Percentiles rank a stretch among this genome's conserved stretches.
Evolutionary conservation across 1,140 invertebrate genomes (phyloP).

Genomic region (Asbolus verrucosus): DNA sequence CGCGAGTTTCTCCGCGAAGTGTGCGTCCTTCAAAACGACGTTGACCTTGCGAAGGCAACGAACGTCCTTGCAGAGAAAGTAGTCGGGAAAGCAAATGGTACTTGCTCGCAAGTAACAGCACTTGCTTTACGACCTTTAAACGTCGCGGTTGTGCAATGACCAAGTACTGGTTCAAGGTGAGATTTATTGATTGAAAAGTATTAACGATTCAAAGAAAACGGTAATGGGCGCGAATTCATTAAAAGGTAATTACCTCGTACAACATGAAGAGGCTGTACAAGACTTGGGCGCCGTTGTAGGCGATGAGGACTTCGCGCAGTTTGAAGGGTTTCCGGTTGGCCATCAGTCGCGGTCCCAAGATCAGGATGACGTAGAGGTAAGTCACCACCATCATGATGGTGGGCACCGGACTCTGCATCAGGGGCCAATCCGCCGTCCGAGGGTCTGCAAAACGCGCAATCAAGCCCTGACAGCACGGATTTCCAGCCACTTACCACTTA

Average conservation of each 20-base stretch:
- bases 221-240: not conserved
- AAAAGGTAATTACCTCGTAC: slow-evolving; percentile 73
- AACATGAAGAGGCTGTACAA: slow-evolving; percentile 88
- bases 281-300: slow-evolving; percentile 92
- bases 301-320: slow-evolving; percentile 81
- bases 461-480: not conserved
- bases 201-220: slow-evolving; percentile 1
- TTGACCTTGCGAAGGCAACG: slow-evolving; percentile 44
- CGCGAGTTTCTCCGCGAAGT: slow-evolving; percentile 13
- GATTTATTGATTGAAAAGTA: slow-evolving; percentile 16
- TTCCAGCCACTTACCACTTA: slow-evolving; percentile 64
- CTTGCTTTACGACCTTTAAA: slow-evolving; percentile 46
- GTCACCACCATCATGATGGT: slow-evolving; percentile 84
- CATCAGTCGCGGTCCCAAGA: slow-evolving; percentile 89
- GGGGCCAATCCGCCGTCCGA: slow-evolving; percentile 88
- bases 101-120: slow-evolving; percentile 47
- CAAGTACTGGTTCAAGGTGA: slow-evolving; percentile 38
- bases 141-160: not conserved
- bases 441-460: slow-evolving; percentile 76
- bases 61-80: slow-evolving; percentile 55
- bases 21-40: slow-evolving; percentile 12
- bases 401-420: slow-evolving; percentile 91
- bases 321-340: slow-evolving; percentile 88
- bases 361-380: slow-evolving; percentile 84
- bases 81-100: slow-evolving; percentile 47